A percentile compares a stretch with the other conserved stretches of the same genome.
phyloP scores from a whole-genome alignment of 1,140 invertebrate species.

The Rhyzopertha dominica region DNA sequence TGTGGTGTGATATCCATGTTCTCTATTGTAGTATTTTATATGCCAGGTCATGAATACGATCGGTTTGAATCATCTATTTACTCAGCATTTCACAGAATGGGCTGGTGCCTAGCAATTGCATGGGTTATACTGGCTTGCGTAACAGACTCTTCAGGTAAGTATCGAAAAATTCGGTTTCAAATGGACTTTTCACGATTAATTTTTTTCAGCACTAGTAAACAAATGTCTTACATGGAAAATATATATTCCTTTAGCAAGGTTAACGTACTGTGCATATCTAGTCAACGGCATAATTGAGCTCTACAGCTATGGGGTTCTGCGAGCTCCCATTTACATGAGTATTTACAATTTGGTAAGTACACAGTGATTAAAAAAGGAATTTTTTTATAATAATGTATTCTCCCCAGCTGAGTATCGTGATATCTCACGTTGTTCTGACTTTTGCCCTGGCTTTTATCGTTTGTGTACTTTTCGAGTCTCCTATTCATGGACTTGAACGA shows the following conservation, averaged over 20 bases:
- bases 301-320: constrained; percentile 53
- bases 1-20: constrained; percentile 55
- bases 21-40: constrained; percentile 58
- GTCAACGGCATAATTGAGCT: constrained; percentile 63
- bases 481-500: constrained; percentile 63
- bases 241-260: constrained; percentile 58
- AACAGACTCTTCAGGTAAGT: constrained; percentile 62
- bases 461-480: constrained; percentile 63
- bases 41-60: constrained; percentile 53
- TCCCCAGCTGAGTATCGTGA: constrained; percentile 50
- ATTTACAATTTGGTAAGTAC: constrained; percentile 49
- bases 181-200: constrained; percentile 4
- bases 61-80: constrained; percentile 59
- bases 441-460: constrained; percentile 58
- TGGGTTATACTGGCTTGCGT: constrained; percentile 69
- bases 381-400: constrained; percentile 27
- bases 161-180: constrained; percentile 5
- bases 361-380: constrained; percentile 6
- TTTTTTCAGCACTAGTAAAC: constrained; percentile 50
- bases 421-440: constrained; percentile 55
- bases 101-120: constrained; percentile 61
- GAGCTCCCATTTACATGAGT: constrained; percentile 50
- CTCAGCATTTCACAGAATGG: constrained; percentile 58
- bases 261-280: constrained; percentile 67
- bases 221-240: constrained; percentile 60